phyloP scores from a whole-genome alignment of 2,113 vertebrate species.

The Aplodontia rufa region DNA sequence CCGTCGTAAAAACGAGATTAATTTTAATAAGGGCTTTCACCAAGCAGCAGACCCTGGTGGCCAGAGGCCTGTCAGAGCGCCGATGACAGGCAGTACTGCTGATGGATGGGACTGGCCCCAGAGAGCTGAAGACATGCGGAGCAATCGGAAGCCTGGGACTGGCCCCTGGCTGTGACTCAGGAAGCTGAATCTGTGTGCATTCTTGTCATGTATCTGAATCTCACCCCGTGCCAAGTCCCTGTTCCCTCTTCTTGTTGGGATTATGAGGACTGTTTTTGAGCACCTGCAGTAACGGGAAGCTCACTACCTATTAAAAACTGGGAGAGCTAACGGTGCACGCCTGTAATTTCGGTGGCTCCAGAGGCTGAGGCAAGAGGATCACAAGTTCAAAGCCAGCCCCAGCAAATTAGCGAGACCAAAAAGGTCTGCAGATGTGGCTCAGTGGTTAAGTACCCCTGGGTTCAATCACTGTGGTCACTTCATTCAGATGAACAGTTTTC shows the following conservation, averaged over 20 bases:
- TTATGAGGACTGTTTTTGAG: neutral
- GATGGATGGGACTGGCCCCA: conserved; percentile 66
- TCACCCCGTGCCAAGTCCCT: neutral
- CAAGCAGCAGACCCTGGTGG: conserved; percentile 73
- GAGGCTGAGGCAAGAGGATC: no score
- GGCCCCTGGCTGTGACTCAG: neutral
- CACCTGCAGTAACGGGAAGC: neutral
- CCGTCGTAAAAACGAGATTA: conserved; percentile 80
- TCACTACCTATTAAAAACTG: neutral
- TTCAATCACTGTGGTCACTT: neutral
- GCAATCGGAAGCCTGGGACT: conserved; percentile 33
- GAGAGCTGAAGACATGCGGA: conserved; percentile 47
- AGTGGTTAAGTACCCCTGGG: no score
- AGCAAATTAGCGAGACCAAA: no score
- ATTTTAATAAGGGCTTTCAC: conserved; percentile 82
- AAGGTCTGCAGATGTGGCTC: no score
- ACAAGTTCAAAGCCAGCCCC: no score
- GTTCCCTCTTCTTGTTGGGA: neutral
- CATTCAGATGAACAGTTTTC: neutral
- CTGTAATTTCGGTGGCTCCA: no score
- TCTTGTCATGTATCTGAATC: neutral
- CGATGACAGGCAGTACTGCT: conserved; percentile 64
- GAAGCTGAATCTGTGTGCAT: neutral
- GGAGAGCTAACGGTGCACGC: no score
- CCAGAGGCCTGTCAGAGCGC: conserved; percentile 67